Evolutionary conservation across 2,113 vertebrate genomes (phyloP).

Genomic region (Tetrax tetrax): DNA sequence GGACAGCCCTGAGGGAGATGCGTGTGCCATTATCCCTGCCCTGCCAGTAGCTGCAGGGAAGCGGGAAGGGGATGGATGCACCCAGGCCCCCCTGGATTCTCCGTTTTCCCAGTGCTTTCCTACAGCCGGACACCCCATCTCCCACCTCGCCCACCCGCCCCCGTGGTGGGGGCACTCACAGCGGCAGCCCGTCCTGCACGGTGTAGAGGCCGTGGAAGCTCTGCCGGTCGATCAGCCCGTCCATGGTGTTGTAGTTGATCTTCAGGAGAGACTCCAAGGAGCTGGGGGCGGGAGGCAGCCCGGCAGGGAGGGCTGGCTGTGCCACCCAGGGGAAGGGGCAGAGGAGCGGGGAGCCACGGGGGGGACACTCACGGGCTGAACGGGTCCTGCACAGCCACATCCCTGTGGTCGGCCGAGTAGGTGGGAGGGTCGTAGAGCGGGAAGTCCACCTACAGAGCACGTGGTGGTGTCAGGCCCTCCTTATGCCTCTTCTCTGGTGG

Average conservation of each 20-base stretch:
- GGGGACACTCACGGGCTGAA: constrained; percentile 71
- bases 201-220: constrained; percentile 72
- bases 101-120: rapidly evolving
- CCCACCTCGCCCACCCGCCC: rapidly evolving
- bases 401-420: constrained; percentile 69
- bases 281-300: constrained; percentile 23
- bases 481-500: neutral
- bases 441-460: constrained; percentile 79
- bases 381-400: constrained; percentile 44
- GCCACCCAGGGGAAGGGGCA: neutral
- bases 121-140: neutral
- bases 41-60: rapidly evolving
- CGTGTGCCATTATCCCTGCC: too few relatives aligned
- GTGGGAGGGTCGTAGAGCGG: constrained; percentile 77
- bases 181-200: constrained; percentile 62
- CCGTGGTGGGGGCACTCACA: constrained; percentile 40
- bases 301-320: neutral
- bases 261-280: constrained; percentile 62
- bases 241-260: constrained; percentile 75
- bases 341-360: rapidly evolving
- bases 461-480: rapidly evolving
- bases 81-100: neutral
- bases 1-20: rapidly evolving
- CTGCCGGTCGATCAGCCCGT: constrained; percentile 65
- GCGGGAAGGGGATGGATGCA: neutral